Evolutionary conservation across 2,888 invertebrate species (phyloP), one percentile per base, ranked within the genome.

Genomic region (Heliconius ethilla): DNA sequence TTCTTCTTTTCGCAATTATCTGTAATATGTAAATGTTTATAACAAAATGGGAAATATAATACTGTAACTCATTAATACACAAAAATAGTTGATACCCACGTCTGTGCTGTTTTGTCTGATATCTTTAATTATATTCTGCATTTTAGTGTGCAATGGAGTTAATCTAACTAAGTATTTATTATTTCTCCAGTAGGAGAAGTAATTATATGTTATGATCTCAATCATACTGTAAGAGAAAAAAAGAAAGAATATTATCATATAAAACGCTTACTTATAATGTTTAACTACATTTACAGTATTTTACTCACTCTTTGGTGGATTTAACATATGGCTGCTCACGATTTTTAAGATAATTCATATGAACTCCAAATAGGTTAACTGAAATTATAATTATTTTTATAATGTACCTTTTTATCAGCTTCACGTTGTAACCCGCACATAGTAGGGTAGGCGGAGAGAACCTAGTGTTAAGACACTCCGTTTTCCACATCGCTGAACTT

Each of bases 111-210:
- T 83, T 70, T 79, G 77, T 63, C 78, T 80, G 13, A 87, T 83
- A 13, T 78, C 83, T 73, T 84, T 82, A 11, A 87, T 84, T 15
- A 82, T 82, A 4, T 79, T 78, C 83, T 82, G 82, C 86, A 86
- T 87, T 79, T 86, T 83, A 45, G 73, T 79, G 75, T 87, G 87
- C 62, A 81, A 82, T 5, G 85, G 82, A 13, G 87, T 84, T 11
- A 85, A 37, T 69, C 79, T 77, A 73, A 86, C 86, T 40, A 87
- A 75, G 18, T 82, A 80, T 10, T 81, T 81, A 22, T 86, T 84
- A 69, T 86, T 85, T 75, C 86, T 84, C 87, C 87, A 87, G 76
- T 86, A 86, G 1, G 87, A 86, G 70, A 86, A 87, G 51, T 82
- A 87, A 75, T 86, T 86, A 51, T 82, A 76, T 7, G 86, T 87